phyloP scores from a whole-genome alignment of 2,888 invertebrate genomes.

The Margaritifera margaritifera region DNA sequence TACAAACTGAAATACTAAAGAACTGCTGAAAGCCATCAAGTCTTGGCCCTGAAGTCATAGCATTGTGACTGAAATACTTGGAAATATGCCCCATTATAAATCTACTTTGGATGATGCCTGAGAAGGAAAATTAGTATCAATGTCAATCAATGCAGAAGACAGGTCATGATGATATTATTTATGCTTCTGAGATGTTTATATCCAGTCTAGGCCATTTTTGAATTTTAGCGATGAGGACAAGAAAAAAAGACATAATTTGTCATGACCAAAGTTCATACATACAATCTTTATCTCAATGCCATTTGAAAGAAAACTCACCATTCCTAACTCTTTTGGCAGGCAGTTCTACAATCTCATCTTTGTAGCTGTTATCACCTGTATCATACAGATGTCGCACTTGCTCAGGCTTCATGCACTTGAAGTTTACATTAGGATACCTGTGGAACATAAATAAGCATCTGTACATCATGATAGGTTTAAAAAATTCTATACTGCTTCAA shows the following conservation, averaged over 20 bases:
- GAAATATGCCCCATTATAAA: no score
- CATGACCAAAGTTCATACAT: no score
- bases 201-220: neutral
- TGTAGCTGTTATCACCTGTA: constrained; percentile 72
- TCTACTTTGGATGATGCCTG: no score
- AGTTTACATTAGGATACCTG: constrained; percentile 67
- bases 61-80: no score
- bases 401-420: constrained; percentile 58
- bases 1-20: no score
- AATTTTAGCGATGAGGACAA: neutral
- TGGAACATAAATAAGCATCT: neutral
- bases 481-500: no score
- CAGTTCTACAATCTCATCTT: constrained; percentile 75
- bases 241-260: neutral
- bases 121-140: neutral
- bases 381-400: constrained; percentile 79
- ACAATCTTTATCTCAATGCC: no score
- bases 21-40: no score
- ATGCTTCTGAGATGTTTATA: neutral
- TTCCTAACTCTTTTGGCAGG: constrained; percentile 77
- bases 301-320: constrained; percentile 38
- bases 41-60: no score
- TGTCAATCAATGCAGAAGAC: neutral
- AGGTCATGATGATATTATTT: neutral
- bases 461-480: no score